Base-by-base conservation (phyloP, 1,140 invertebrate genomes). In the Conus ventricosus region DNA sequence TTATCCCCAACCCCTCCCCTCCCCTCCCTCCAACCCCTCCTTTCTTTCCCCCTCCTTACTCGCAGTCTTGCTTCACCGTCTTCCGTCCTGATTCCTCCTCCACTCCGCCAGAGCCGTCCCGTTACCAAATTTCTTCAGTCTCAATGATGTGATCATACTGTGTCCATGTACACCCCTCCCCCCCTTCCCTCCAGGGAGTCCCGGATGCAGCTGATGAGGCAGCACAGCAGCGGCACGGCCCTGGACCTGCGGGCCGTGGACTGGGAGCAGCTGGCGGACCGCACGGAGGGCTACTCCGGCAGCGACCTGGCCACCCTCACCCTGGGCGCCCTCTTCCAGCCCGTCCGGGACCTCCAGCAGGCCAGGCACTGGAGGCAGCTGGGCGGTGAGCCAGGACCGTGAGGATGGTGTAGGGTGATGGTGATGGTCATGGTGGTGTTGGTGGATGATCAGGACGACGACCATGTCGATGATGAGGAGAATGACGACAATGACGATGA, bases 251-350 rank as follows among this genome's bases (percentile, higher is more conserved):
- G 87, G 10, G 89, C 92, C 7, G 76, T 90, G 5, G 94, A 95
- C 20, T 96, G 96, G 96, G 88, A 92, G 23, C n/a, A 86, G 10
- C 92, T 96, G 27, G 89, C 95, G 6, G 90, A 95, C 17, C 92
- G 92, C 57, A 96, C 96, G 25, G 95, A 96, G 39, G 96, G 96
- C 0, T 96, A 95, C 91, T 96, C 96, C 17, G 96, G 96, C n/a
- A 96, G 96, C 86, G 96, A 96, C 93, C 95, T 96, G n/a, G 94
- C 94, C 0, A 95, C 95, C 90, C 85, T 96, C 54, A 94, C 95
- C 1, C 94, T 95, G 51, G 94, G 93, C 81, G 96, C 96, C n/a
- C 87, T 96, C n/a, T 95, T 96, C 91, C 92, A 95, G 82, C 96
- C 96, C 23, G 92, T 96, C 60, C 93, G 95, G 84, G 95, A 96